Evolutionary conservation across 2,888 invertebrate species (phyloP), one percentile per base, ranked within the genome.

Genomic region (Ashinkailepas kermadecensis): DNA sequence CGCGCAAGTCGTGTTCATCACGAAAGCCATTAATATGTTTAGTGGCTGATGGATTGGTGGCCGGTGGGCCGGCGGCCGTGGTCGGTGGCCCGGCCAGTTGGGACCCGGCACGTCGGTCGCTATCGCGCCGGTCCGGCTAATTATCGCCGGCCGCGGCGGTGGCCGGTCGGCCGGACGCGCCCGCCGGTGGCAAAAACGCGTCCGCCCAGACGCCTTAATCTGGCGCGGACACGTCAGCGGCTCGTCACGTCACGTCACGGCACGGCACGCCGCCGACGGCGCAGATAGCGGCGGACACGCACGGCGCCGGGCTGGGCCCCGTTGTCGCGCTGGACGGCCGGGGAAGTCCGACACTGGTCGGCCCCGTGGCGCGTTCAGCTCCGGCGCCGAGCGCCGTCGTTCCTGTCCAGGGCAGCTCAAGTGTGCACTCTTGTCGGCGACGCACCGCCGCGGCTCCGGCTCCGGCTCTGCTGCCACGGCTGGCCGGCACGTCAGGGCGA

Each of bases 11-110:
- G 54, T 70, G 70, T 70, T 70, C 70, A 70, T 70, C 70, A 70
- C 70, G 70, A 18, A 70, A 54, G n/a, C 54, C 70, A 70, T 70
- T 70, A 70, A 70, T 70, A 70, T 70, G 70, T 54, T 70, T 70
- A 70, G 70, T 39, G 18, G 70, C 39, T 70, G 70, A 70, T 70
- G 21, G 70, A 70, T 70, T 54, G 70, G 18, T 15, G 12, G 13
- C 11, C 54, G 54, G 39, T 70, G 18, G 54, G 39, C 54, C 70
- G 70, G 39, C 4, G 70, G 70, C 64, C 21, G 23, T 10, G 12
- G 67, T 21, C 12, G 25, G n/a, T 11, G 67, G 39, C 1, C 39
- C 4, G 39, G 39, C 10, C 25, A 12, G 67, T 25, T 25, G 1
- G 67, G 8, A n/a, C 67, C 7, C 39, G 67, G n/a, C 54, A 18